phyloP scores from a whole-genome alignment of 2,797 vertebrate species.

The Pangasius larnaudii region DNA sequence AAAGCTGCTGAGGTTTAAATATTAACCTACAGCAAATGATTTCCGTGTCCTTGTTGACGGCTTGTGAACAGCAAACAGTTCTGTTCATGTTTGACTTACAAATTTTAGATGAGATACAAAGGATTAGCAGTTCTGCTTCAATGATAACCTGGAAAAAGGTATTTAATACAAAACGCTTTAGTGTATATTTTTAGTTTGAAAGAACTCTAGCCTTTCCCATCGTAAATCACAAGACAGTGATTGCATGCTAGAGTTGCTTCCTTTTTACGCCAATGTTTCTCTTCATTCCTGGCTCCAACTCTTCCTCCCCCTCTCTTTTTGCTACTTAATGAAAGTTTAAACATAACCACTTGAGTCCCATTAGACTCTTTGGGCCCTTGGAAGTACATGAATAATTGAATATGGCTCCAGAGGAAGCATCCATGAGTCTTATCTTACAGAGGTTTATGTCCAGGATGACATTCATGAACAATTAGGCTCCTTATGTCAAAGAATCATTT shows the following conservation, averaged over 20 bases:
- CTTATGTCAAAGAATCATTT: conserved; percentile 8
- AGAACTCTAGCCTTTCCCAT: conserved; percentile 22
- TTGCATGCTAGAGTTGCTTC: conserved; percentile 37
- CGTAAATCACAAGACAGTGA: conserved; percentile 35
- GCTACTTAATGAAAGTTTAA: conserved; percentile 54
- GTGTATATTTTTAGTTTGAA: conserved; percentile 18
- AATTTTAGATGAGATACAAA: conserved; percentile 15
- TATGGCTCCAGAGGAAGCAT: conserved; percentile 28
- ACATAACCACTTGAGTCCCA: conserved; percentile 51
- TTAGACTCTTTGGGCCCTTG: conserved; percentile 46
- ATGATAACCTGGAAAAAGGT: conserved; percentile 12
- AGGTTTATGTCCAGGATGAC: conserved; percentile 27
- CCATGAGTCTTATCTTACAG: conserved; percentile 19
- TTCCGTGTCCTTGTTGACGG: conserved; percentile 7
- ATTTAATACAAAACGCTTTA: conserved; percentile 32
- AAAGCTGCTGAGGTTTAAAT: conserved; percentile 13
- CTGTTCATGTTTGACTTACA: conserved; percentile 21
- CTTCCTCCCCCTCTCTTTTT: conserved; percentile 17
- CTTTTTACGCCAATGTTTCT: conserved; percentile 35
- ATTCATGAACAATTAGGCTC: conserved; percentile 4
- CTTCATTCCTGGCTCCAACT: background rate
- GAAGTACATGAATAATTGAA: conserved; percentile 60
- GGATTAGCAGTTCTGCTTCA: conserved; percentile 28
- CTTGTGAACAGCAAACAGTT: conserved; percentile 18
- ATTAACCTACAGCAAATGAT: conserved; percentile 13